Percentiles rank a stretch among this genome's conserved stretches.
Conservation (phyloP, 2,113 vertebrate species). For the Zonotrichia leucophrys region DNA sequence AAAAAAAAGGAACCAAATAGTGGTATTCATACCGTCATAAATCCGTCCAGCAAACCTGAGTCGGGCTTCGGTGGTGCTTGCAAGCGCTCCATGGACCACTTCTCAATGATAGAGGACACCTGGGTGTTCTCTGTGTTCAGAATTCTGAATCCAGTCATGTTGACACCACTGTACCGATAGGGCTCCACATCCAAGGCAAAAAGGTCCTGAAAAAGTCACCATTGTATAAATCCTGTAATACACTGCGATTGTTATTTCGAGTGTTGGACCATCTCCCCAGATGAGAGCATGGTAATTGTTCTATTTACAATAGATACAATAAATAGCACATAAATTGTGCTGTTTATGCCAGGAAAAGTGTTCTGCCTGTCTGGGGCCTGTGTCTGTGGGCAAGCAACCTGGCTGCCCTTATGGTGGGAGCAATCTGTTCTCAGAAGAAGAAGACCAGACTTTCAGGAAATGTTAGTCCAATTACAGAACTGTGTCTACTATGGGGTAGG, state of each 20-base stretch:
- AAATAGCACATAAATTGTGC: too few species aligned
- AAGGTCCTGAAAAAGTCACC: conserved; percentile 82
- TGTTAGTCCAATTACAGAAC: background rate
- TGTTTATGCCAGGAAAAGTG: background rate
- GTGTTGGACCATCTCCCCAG: background rate
- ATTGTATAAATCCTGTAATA: background rate
- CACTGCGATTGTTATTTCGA: background rate
- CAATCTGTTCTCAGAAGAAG: background rate
- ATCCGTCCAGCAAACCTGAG: conserved; percentile 98
- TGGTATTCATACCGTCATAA: conserved; percentile 92
- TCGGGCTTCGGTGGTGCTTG: conserved; percentile 97
- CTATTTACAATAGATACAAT: too few species aligned
- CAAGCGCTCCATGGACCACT: conserved; percentile 97
- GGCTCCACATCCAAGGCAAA: conserved; percentile 97
- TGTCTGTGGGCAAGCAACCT: background rate
- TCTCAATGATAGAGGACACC: conserved; percentile 96
- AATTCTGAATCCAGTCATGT: conserved; percentile 98
- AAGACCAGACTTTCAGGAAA: background rate
- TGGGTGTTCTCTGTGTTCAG: conserved; percentile 96
- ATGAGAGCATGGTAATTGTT: background rate
- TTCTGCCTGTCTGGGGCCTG: background rate
- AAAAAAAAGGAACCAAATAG: background rate
- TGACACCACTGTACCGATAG: conserved; percentile 95
- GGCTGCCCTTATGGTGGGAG: background rate
- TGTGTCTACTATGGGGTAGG: background rate